Conservation (phyloP, 2,113 vertebrate species). For the Oncorhynchus tshawytscha region DNA sequence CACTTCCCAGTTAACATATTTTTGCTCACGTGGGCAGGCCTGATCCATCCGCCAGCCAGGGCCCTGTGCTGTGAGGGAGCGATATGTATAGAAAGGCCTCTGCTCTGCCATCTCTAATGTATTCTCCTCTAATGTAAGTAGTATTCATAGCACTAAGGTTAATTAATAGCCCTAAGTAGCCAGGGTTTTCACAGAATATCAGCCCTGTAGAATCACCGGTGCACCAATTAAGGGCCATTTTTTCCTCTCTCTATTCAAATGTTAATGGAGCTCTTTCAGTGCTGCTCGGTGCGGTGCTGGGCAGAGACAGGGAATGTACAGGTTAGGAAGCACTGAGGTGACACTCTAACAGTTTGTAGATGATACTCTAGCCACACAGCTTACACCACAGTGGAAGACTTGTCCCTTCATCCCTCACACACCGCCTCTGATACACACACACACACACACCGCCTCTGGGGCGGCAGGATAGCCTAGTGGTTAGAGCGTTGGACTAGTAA, state of each 20-base stretch:
- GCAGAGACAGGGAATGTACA: slow-evolving; percentile 20
- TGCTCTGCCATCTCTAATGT: slow-evolving; percentile 88
- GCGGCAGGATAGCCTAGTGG: too few species aligned
- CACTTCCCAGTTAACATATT: slow-evolving; percentile 97
- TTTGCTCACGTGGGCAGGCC: slow-evolving; percentile 86
- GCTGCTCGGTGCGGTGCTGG: slow-evolving; percentile 4
- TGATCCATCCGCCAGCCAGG: slow-evolving; percentile 48
- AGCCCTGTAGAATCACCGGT: slow-evolving; percentile 44
- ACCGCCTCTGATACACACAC: slow-evolving; percentile 12
- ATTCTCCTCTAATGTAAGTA: slow-evolving; percentile 93
- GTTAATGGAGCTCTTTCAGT: slow-evolving; percentile 61
- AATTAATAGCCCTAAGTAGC: slow-evolving; percentile 86
- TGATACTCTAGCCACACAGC: slow-evolving; percentile 33
- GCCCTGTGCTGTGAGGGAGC: slow-evolving; percentile 88
- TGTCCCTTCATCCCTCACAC: neutral
- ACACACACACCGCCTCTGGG: too few species aligned
- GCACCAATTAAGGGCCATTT: slow-evolving; percentile 61
- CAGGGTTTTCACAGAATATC: slow-evolving; percentile 56
- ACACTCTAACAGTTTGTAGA: slow-evolving; percentile 54
- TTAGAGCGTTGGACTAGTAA: too few species aligned
- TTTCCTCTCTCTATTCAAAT: slow-evolving; percentile 59
- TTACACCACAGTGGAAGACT: slow-evolving; percentile 14
- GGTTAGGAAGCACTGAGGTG: slow-evolving; percentile 36
- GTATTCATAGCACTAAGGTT: slow-evolving; percentile 97
- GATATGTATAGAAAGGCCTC: slow-evolving; percentile 66